Conservation (phyloP, 2,797 vertebrate genomes). For the Macrochelys suwanniensis region DNA sequence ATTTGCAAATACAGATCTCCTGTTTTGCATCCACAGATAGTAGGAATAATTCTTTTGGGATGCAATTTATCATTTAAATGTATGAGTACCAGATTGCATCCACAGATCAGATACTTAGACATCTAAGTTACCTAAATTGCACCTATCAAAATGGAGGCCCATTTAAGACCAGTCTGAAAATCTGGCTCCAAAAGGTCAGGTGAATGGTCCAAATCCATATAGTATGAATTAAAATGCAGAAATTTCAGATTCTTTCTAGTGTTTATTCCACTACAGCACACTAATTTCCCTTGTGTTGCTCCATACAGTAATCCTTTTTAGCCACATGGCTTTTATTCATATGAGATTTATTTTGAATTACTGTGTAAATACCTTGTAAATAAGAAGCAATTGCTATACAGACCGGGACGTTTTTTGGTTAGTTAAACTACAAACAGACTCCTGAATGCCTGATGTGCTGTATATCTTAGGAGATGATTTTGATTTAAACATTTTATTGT, state of each 20-base stretch:
- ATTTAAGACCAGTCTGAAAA: background rate
- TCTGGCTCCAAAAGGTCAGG: background rate
- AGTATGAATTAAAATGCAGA: background rate
- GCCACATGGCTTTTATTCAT: background rate
- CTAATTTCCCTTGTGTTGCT: background rate
- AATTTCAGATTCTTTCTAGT: background rate
- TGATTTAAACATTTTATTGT: background rate
- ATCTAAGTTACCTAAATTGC: background rate
- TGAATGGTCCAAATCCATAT: background rate
- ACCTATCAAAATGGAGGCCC: background rate
- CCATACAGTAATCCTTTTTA: slow-evolving; percentile 1
- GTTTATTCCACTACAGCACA: background rate
- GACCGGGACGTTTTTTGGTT: background rate
- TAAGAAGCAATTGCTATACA: background rate
- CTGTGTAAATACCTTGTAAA: background rate
- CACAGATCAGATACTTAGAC: background rate
- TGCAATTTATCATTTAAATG: background rate
- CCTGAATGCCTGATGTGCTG: background rate
- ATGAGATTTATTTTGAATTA: background rate
- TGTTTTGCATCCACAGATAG: background rate
- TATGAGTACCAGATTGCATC: background rate
- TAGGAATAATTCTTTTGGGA: background rate
- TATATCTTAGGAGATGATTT: background rate
- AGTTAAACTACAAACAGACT: background rate
- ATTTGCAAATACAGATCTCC: background rate